These are phyloP conservation scores for Leptodactylus fallax DNA, from an alignment of 2,797 vertebrate species.

Conservation along the genomic window DNA sequence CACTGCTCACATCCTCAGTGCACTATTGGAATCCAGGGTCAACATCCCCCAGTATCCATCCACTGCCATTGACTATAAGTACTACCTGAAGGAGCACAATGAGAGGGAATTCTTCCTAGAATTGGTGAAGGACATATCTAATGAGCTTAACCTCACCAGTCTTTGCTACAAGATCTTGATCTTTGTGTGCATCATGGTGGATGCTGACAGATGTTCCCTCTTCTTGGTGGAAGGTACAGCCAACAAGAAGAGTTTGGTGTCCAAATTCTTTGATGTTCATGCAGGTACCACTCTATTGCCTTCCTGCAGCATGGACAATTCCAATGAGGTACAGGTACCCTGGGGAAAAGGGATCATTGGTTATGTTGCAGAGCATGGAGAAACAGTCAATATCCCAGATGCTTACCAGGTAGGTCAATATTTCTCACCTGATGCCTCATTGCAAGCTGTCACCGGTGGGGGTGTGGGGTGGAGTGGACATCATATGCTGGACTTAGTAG, in stretches of 20 bases:
- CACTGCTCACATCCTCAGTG: constrained; percentile 95
- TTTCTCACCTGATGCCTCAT: background rate
- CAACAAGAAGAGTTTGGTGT: constrained; percentile 94
- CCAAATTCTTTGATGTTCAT: constrained; percentile 98
- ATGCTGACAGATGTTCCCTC: constrained; percentile 93
- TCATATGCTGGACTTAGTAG: background rate
- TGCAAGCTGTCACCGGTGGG: background rate
- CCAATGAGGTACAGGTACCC: constrained; percentile 95
- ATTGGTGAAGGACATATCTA: constrained; percentile 98
- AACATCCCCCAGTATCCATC: constrained; percentile 97
- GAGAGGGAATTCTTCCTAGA: constrained; percentile 97
- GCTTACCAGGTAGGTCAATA: constrained; percentile 90
- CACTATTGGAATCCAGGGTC: constrained; percentile 94
- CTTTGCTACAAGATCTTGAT: constrained; percentile 97
- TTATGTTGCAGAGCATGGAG: constrained; percentile 95
- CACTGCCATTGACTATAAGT: constrained; percentile 94
- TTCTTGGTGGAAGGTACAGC: constrained; percentile 92
- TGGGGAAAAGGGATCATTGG: constrained; percentile 99
- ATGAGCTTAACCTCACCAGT: constrained; percentile 94
- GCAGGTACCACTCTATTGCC: constrained; percentile 93
- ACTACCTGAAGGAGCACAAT: constrained; percentile 92
- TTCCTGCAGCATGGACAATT: constrained; percentile 84
- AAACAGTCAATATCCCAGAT: constrained; percentile 96
- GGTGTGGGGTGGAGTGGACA: background rate
- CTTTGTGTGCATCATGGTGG: constrained; percentile 98